Evolutionary conservation across 2,888 invertebrate species (phyloP), one percentile per base, ranked within the genome.

Genomic region (Crossocerus cetratus): DNA sequence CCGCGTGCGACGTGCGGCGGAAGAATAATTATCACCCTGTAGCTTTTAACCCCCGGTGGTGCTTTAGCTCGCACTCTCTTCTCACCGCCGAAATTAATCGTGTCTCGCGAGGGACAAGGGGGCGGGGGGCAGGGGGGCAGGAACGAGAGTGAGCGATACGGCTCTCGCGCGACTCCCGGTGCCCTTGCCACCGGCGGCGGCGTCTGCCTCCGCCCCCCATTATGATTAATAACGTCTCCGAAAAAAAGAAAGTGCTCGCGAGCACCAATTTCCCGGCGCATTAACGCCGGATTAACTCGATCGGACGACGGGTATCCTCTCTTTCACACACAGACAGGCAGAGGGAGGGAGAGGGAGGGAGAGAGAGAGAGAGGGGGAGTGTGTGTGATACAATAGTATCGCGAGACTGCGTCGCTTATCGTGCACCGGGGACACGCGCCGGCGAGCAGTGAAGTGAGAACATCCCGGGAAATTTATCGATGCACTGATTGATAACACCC

Each of bases 401-500:
- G 32, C 32, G 32, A 32, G 8, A 11, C 8, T 32, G 11, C 32
- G 32, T 32, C 32, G 32, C 32, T 32, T 32, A 32, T 32, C 32
- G 32, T 32, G 5, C 20, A 18, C 65, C n/a, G 32, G 20, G 53
- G 14, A 55, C 5, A 11, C 63, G 63, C 56, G 44, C 49, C 42
- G 53, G 13, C 53, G 16, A 13, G 53, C 54, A 54, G 59, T 42
- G 32, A 23, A 49, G 32, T 32, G 32, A 32, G 32, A 32, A 32
- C 32, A 32, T 32, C 32, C 32, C 32, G 32, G 32, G 69, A 69
- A 55, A 64, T 64, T 77, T 65, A 73, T 71, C 81, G 81, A 85
- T 85, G 74, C 74, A 74, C 78, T 86, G 86, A 85, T 86, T 85
- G 86, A 86, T 86, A 86, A 83, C 81, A 67, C 32, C 32, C 78